These are phyloP conservation scores for Tonatia bakeri DNA, from an alignment of 2,113 vertebrate species.

Conservation along the genomic window DNA sequence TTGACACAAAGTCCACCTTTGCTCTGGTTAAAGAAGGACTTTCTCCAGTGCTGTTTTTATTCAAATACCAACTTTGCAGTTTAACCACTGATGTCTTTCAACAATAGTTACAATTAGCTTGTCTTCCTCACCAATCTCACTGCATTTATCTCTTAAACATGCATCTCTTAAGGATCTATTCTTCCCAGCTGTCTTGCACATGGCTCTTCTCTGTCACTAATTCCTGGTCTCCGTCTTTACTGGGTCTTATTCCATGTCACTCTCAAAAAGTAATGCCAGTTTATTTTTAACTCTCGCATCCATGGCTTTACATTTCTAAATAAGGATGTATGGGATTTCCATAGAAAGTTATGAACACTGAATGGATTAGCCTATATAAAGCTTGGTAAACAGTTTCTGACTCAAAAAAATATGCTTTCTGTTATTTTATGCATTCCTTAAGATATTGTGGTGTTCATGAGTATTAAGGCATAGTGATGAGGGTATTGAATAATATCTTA, in stretches of 20 bases:
- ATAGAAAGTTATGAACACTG: not conserved
- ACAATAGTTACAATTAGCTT: not conserved
- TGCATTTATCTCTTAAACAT: not conserved
- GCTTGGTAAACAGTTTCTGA: fast-evolving
- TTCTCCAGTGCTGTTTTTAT: not conserved
- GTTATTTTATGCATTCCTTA: not conserved
- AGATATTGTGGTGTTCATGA: not conserved
- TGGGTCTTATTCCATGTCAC: not conserved
- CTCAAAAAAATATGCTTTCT: not conserved
- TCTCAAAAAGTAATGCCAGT: not conserved
- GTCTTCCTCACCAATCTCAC: not conserved
- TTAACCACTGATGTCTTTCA: not conserved
- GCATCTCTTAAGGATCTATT: not conserved
- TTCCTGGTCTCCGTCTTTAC: not conserved
- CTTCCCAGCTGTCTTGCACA: not conserved
- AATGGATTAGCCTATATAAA: not conserved
- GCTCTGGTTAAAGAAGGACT: not conserved
- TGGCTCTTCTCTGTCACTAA: not conserved
- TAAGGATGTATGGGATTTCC: not conserved
- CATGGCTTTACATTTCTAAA: not conserved
- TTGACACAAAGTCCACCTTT: not conserved
- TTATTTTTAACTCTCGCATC: not conserved
- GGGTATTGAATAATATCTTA: not conserved
- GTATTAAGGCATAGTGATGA: not conserved
- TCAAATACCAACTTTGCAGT: not conserved